Percentiles rank a stretch among this genome's conserved stretches.
Conservation (phyloP, 1,140 invertebrate species). For the Gryon sp. region DNA sequence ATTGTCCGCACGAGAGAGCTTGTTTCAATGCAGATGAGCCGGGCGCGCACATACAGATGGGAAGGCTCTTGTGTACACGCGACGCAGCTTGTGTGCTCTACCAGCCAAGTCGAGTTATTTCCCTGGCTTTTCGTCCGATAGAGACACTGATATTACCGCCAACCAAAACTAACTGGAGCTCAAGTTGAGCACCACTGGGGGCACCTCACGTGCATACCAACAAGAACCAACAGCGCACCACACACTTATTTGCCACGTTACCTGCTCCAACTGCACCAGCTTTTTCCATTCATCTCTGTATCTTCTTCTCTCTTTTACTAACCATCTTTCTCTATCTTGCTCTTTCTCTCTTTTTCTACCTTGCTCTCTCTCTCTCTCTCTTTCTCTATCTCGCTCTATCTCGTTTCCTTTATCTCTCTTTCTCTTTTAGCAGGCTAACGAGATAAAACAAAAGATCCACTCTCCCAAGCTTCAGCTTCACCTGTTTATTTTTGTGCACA, state of each 20-base stretch:
- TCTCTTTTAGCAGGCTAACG: too few species aligned
- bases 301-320: too few species aligned
- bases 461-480: slow-evolving; percentile 34
- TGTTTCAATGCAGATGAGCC: slow-evolving; percentile 78
- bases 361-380: too few species aligned
- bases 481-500: slow-evolving; percentile 49
- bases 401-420: too few species aligned
- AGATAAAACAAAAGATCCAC: slow-evolving; percentile 60
- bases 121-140: slow-evolving; percentile 45
- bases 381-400: too few species aligned
- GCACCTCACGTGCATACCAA: slow-evolving; percentile 36
- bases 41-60: slow-evolving; percentile 60
- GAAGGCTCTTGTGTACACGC: slow-evolving; percentile 22
- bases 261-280: slow-evolving; percentile 38
- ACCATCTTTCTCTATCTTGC: too few species aligned
- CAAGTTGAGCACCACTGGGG: slow-evolving; percentile 33
- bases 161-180: too few species aligned
- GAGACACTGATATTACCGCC: too few species aligned
- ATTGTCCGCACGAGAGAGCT: slow-evolving; percentile 77
- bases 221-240: slow-evolving; percentile 48
- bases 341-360: too few species aligned
- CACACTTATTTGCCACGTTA: slow-evolving; percentile 27
- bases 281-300: slow-evolving; percentile 63
- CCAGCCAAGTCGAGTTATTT: slow-evolving; percentile 40
- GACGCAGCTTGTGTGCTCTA: too few species aligned